Evolutionary conservation across 2,888 invertebrate genomes (phyloP).

Genomic region (Dryocosmus kuriphilus): DNA sequence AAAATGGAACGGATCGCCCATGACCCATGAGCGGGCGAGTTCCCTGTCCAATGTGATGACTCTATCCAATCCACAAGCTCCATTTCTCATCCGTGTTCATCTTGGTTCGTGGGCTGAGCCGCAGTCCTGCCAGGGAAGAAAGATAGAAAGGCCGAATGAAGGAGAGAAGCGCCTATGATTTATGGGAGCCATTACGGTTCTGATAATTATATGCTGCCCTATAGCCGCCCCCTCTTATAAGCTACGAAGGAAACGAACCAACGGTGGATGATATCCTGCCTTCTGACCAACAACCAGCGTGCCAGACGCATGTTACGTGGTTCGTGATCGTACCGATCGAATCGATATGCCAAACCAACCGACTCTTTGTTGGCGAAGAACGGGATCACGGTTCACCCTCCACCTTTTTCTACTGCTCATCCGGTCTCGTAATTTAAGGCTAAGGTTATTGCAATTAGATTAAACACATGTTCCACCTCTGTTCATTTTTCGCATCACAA

Average conservation of each 20-base stretch:
- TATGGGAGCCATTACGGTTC: slow-evolving; percentile 75
- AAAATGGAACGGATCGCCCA: not conserved
- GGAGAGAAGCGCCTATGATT: slow-evolving; percentile 77
- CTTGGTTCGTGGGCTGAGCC: slow-evolving; percentile 71
- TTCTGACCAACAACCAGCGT: slow-evolving; percentile 61
- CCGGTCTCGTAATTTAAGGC: slow-evolving; percentile 54
- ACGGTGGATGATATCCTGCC: slow-evolving; percentile 74
- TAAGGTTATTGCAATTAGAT: slow-evolving; percentile 54
- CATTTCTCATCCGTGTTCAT: slow-evolving; percentile 75
- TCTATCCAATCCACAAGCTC: slow-evolving; percentile 75
- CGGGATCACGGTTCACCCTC: slow-evolving; percentile 39
- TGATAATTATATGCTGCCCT: slow-evolving; percentile 77
- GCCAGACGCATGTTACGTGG: slow-evolving; percentile 62
- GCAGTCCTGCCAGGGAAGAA: slow-evolving; percentile 59
- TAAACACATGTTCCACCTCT: slow-evolving; percentile 38
- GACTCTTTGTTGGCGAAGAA: slow-evolving; percentile 46
- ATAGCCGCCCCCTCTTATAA: slow-evolving; percentile 72
- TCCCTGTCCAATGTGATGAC: slow-evolving; percentile 67
- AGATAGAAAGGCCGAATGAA: slow-evolving; percentile 60
- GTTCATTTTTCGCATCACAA: slow-evolving; percentile 24
- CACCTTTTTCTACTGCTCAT: slow-evolving; percentile 42
- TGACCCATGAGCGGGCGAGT: slow-evolving; percentile 2
- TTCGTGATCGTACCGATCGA: slow-evolving; percentile 67
- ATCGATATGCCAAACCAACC: slow-evolving; percentile 60
- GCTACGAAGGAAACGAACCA: slow-evolving; percentile 60